These are phyloP conservation scores for Crotalus tigris DNA, from an alignment of 2,113 vertebrate genomes.

Conservation along the genomic window DNA sequence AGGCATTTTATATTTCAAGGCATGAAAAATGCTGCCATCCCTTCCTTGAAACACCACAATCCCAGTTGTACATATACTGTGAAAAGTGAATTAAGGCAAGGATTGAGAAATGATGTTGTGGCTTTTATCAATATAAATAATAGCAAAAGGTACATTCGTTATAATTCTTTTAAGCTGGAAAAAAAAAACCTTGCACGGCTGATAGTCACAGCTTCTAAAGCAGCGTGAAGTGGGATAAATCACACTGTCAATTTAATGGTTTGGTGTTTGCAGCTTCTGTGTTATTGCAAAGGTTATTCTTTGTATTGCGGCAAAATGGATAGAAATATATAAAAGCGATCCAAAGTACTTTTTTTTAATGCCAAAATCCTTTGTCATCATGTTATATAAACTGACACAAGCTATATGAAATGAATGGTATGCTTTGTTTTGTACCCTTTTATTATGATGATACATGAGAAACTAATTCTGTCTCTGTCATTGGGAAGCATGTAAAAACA, in stretches of 20 bases:
- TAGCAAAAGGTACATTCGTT: conserved; percentile 68
- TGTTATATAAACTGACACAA: conserved; percentile 31
- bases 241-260: conserved; percentile 68
- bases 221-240: conserved; percentile 70
- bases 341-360: conserved; percentile 46
- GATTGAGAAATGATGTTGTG: conserved; percentile 65
- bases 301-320: conserved; percentile 57
- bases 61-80: conserved; percentile 58
- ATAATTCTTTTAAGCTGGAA: conserved; percentile 66
- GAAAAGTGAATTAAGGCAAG: conserved; percentile 64
- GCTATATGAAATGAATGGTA: conserved; percentile 51
- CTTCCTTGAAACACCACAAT: conserved; percentile 58
- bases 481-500: conserved; percentile 57
- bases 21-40: not conserved
- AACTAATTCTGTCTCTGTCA: conserved; percentile 43
- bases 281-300: conserved; percentile 67
- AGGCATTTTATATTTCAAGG: not conserved
- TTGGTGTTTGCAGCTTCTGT: conserved; percentile 54
- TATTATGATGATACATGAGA: conserved; percentile 45
- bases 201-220: conserved; percentile 72
- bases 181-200: conserved; percentile 54
- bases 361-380: conserved; percentile 50
- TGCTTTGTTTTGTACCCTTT: conserved; percentile 32
- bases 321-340: conserved; percentile 57
- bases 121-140: conserved; percentile 76